These are phyloP conservation scores for Aphis craccivora DNA, from an alignment of 1,140 invertebrate species.

Conservation along the genomic window DNA sequence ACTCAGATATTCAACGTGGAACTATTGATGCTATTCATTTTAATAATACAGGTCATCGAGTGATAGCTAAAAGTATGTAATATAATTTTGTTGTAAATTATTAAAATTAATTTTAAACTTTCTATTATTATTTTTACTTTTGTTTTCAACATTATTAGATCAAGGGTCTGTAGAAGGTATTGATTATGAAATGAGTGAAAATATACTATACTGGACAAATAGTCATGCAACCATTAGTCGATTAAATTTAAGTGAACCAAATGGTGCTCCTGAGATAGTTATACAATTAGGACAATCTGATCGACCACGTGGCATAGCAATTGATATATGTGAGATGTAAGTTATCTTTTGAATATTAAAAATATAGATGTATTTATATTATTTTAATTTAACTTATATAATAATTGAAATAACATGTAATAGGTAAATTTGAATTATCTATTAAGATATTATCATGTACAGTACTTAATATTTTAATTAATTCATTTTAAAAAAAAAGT, in stretches of 20 bases:
- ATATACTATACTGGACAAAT: conserved; percentile 85
- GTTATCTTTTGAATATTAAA: conserved; percentile 59
- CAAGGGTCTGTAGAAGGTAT: conserved; percentile 85
- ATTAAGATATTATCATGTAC: background rate
- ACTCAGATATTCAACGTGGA: conserved; percentile 85
- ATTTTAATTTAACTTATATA: background rate
- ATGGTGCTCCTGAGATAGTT: conserved; percentile 69
- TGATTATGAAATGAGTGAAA: conserved; percentile 73
- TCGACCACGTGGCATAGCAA: conserved; percentile 82
- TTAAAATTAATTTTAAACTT: background rate
- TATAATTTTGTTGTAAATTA: background rate
- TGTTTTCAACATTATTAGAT: conserved; percentile 63
- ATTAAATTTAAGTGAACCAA: conserved; percentile 66
- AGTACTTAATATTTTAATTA: no score
- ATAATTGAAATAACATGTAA: background rate
- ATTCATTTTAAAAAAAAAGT: background rate
- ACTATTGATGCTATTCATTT: conserved; percentile 85
- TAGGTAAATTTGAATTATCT: background rate
- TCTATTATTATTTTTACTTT: conserved; percentile 44
- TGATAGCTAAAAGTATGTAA: conserved; percentile 74
- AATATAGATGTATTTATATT: background rate
- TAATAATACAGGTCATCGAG: conserved; percentile 76
- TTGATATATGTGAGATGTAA: conserved; percentile 79
- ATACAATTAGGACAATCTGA: conserved; percentile 74
- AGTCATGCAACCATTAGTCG: conserved; percentile 78